Percentiles rank a stretch among this genome's conserved stretches.
Evolutionary conservation across 2,113 vertebrate species (phyloP).

Genomic region (Rhinoptilus africanus): DNA sequence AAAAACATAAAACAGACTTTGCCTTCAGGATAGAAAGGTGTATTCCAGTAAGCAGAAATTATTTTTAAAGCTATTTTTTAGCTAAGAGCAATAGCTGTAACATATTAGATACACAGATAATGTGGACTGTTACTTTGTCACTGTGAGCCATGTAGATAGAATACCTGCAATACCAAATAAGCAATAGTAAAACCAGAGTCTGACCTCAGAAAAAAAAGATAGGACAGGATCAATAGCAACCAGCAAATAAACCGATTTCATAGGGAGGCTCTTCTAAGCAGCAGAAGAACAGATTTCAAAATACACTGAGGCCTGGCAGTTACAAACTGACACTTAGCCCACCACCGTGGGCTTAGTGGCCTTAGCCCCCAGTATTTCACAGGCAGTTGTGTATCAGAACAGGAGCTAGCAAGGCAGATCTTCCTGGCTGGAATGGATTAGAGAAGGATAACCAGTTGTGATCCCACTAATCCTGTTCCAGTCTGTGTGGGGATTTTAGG

Average conservation of each 20-base stretch:
- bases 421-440: conserved; percentile 46
- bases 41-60: background rate
- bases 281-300: background rate
- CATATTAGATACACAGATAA: background rate
- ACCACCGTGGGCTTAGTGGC: background rate
- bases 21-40: background rate
- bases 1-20: background rate
- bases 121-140: background rate
- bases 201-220: background rate
- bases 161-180: background rate
- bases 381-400: background rate
- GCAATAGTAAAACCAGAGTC: background rate
- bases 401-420: conserved; percentile 19
- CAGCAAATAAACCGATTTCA: background rate
- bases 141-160: background rate
- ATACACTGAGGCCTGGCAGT: background rate
- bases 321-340: background rate
- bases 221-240: background rate
- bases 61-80: background rate
- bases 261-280: background rate
- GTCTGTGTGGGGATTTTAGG: conserved; percentile 9
- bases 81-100: background rate
- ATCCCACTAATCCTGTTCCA: conserved; percentile 54
- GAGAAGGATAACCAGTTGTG: conserved; percentile 39
- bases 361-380: background rate